Conservation (phyloP, 2,888 invertebrate genomes). For the Prenolepis imparis region DNA sequence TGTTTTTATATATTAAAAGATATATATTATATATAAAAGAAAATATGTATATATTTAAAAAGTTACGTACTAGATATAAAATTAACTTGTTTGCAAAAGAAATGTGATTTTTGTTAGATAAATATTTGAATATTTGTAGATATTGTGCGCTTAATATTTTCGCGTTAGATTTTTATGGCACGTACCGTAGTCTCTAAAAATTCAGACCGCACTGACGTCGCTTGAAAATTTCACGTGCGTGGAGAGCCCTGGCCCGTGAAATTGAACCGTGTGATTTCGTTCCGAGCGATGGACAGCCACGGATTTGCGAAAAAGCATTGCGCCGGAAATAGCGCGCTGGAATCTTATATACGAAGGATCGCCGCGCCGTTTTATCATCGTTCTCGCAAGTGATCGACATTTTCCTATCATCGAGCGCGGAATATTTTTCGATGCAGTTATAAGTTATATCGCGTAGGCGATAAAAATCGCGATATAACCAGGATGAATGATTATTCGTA, state of each 20-base stretch:
- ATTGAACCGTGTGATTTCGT: conserved; percentile 79
- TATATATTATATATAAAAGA: too few species aligned
- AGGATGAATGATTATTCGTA: not conserved
- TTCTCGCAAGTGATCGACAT: conserved; percentile 48
- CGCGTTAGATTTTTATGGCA: conserved; percentile 33
- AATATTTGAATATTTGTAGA: not conserved
- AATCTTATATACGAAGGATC: conserved; percentile 63
- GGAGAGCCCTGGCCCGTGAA: conserved; percentile 77
- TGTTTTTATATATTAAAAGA: not conserved
- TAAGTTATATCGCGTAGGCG: conserved; percentile 18
- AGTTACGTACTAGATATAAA: not conserved
- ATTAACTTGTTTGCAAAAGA: not conserved
- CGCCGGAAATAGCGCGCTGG: conserved; percentile 40
- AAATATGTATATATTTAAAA: not conserved
- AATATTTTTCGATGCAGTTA: conserved; percentile 18
- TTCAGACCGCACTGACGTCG: conserved; percentile 55
- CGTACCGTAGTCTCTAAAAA: conserved; percentile 58
- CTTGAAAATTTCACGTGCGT: conserved; percentile 72
- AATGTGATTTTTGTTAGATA: not conserved
- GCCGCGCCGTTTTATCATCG: conserved; percentile 51
- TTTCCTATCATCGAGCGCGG: conserved; percentile 34
- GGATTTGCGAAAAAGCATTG: conserved; percentile 60
- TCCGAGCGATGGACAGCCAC: conserved; percentile 73
- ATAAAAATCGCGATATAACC: conserved; percentile 17
- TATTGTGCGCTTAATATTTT: conserved; percentile 45